Percentiles rank a stretch among this genome's conserved stretches.
Conservation (phyloP, 2,888 invertebrate species). For the Allolobophora icterica region DNA sequence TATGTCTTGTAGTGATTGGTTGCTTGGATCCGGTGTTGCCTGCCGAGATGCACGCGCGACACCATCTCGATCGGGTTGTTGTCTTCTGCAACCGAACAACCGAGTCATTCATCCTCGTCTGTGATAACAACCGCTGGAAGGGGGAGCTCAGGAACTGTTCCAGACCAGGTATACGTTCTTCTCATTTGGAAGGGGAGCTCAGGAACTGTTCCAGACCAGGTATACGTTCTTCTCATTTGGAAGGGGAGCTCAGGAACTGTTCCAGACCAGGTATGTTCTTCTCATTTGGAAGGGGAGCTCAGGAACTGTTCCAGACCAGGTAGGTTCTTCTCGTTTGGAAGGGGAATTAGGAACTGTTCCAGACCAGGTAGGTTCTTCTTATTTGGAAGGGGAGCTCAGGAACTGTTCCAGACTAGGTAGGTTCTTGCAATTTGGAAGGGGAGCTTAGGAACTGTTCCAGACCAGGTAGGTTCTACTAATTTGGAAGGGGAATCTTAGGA, state of each 20-base stretch:
- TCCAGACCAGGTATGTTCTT: background rate
- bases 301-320: background rate
- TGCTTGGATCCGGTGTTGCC: constrained; percentile 13
- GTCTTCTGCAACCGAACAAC: constrained; percentile 27
- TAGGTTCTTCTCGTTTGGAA: background rate
- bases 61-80: background rate
- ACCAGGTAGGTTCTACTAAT: background rate
- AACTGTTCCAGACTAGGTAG: background rate
- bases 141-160: constrained; percentile 19
- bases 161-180: background rate
- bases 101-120: constrained; percentile 26
- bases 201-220: background rate
- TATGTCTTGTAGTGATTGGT: background rate
- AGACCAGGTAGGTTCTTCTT: background rate
- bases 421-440: no score
- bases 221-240: background rate
- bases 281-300: background rate
- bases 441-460: background rate
- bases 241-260: background rate
- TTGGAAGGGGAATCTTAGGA: background rate
- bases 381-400: background rate
- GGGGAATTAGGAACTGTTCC: background rate
- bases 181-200: background rate
- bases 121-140: constrained; percentile 23
- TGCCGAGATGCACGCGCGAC: background rate